phyloP scores from a whole-genome alignment of 2,113 vertebrate genomes.

The Gulo gulo region DNA sequence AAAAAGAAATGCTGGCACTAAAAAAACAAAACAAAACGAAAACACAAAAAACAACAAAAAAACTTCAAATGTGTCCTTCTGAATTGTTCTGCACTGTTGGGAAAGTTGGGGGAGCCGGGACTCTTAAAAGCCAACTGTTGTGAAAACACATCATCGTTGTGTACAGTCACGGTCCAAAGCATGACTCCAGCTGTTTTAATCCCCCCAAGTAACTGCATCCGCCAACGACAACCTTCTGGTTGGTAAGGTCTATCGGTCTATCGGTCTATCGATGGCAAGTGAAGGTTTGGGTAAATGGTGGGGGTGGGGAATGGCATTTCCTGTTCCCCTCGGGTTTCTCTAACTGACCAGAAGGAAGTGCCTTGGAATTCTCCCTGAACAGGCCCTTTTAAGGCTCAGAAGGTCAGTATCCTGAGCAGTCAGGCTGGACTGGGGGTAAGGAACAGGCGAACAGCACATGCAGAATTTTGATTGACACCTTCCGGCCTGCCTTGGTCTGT shows the following conservation, averaged over 20 bases:
- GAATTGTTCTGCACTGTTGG: background rate
- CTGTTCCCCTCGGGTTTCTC: conserved; percentile 28
- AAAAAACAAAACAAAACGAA: background rate
- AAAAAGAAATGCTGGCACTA: background rate
- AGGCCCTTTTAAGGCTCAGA: background rate
- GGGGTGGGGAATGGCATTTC: conserved; percentile 39
- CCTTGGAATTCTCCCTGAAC: background rate
- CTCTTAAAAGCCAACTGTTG: background rate
- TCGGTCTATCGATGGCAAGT: background rate
- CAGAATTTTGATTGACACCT: background rate
- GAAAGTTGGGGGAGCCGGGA: background rate
- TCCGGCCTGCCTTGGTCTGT: background rate
- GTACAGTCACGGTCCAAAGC: conserved; percentile 11
- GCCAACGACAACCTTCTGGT: background rate
- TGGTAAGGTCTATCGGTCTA: background rate
- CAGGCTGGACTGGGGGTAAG: background rate
- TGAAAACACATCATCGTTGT: background rate
- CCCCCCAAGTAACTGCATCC: background rate
- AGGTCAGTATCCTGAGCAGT: background rate
- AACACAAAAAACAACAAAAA: background rate
- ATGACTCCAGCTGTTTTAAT: background rate
- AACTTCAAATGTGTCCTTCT: background rate
- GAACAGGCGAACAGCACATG: background rate
- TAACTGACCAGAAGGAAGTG: background rate
- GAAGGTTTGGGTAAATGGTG: background rate